These are phyloP conservation scores for Sardina pilchardus DNA, from an alignment of 2,113 vertebrate genomes.

Conservation along the genomic window DNA sequence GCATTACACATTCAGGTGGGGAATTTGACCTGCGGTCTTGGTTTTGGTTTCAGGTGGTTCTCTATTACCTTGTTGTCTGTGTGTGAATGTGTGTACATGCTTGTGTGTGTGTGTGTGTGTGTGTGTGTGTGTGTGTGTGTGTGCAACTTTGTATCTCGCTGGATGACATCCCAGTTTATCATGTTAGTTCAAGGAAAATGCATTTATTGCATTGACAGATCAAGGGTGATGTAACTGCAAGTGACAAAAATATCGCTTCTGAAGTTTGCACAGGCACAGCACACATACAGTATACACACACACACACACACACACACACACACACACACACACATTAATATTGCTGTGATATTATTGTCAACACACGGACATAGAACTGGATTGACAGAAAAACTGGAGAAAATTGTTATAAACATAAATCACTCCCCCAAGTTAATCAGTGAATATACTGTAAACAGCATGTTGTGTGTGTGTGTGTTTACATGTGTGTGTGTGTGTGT, in stretches of 20 bases:
- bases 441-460: neutral
- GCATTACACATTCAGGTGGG: conserved; percentile 1
- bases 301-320: neutral
- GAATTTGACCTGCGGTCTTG: conserved; percentile 37
- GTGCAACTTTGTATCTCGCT: too few relatives aligned
- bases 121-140: neutral
- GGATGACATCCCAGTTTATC: neutral
- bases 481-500: neutral
- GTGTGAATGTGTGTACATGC: conserved; percentile 12
- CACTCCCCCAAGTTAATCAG: too few relatives aligned
- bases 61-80: conserved; percentile 30
- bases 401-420: neutral
- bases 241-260: neutral
- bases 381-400: neutral
- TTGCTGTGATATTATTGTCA: neutral
- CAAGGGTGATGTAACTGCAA: neutral
- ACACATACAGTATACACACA: too few relatives aligned
- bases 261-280: too few relatives aligned
- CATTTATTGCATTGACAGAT: neutral
- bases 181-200: neutral
- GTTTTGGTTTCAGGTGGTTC: conserved; percentile 41
- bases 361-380: neutral
- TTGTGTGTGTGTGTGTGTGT: neutral
- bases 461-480: neutral
- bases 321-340: neutral